These are phyloP conservation scores for Melanotaenia trifasciata DNA, from an alignment of 2,797 vertebrate species.

Conservation along the genomic window DNA sequence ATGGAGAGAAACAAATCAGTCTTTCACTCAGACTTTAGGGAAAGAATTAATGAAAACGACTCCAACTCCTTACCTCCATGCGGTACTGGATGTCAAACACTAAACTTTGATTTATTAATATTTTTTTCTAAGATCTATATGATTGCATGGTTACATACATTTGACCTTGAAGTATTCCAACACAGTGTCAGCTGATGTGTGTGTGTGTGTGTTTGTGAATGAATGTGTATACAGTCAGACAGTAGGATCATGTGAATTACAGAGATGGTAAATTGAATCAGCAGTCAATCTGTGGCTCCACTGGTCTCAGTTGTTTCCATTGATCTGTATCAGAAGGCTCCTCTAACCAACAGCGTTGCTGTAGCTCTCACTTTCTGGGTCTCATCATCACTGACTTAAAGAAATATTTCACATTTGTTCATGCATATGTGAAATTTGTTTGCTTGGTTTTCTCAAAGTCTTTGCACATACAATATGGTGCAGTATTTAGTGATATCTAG, in stretches of 20 bases:
- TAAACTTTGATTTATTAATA: background rate
- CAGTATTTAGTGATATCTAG: no score
- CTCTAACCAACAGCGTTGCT: conserved; percentile 34
- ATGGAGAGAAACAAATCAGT: no score
- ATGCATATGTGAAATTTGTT: no score
- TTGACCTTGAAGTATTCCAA: conserved; percentile 11
- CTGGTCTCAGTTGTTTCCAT: conserved; percentile 73
- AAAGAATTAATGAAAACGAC: no score
- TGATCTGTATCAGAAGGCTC: conserved; percentile 75
- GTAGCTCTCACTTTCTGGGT: conserved; percentile 46
- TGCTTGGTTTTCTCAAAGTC: no score
- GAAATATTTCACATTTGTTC: conserved; percentile 11
- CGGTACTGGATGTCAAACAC: no score
- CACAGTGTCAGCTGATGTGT: background rate
- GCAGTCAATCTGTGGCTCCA: conserved; percentile 77
- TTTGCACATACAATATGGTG: no score
- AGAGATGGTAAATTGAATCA: conserved; percentile 79
- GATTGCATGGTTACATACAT: background rate
- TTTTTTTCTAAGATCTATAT: background rate
- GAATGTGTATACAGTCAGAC: conserved; percentile 30
- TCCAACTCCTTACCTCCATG: no score
- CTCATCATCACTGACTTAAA: conserved; percentile 5
- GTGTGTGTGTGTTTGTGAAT: conserved; percentile 26
- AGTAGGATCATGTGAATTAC: conserved; percentile 64
- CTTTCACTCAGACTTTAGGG: no score